phyloP scores from a whole-genome alignment of 2,888 invertebrate genomes.

The Drosophila nr. medialis region DNA sequence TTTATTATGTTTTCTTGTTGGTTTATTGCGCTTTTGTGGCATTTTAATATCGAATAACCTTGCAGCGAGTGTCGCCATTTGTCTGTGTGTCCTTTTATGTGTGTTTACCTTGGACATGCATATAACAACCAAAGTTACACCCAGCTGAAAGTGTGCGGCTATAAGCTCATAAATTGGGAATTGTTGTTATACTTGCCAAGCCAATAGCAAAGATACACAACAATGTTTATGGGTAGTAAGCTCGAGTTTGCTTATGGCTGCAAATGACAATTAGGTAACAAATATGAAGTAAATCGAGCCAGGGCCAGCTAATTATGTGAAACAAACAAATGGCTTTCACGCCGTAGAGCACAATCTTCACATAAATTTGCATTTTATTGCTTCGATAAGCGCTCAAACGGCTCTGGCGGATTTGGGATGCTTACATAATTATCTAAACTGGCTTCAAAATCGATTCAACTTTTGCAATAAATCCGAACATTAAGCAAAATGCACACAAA shows the following conservation, averaged over 20 bases:
- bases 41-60: constrained; percentile 67
- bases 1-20: constrained; percentile 75
- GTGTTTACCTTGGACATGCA: constrained; percentile 29
- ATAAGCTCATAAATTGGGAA: constrained; percentile 31
- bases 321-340: background rate
- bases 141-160: constrained; percentile 4
- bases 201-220: constrained; percentile 8
- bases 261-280: constrained; percentile 5
- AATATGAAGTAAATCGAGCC: constrained; percentile 4
- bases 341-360: background rate
- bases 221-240: background rate
- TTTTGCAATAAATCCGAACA: background rate
- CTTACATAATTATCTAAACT: constrained; percentile 2
- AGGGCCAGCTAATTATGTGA: constrained; percentile 21
- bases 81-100: constrained; percentile 8
- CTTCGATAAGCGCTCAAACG: constrained; percentile 12
- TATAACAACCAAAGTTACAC: constrained; percentile 12
- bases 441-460: constrained; percentile 2
- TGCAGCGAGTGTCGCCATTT: constrained; percentile 45
- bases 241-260: background rate
- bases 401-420: background rate
- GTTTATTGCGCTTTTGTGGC: constrained; percentile 76
- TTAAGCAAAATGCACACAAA: background rate
- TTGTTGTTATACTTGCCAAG: background rate
- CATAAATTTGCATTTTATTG: constrained; percentile 26